A percentile compares a stretch with the other conserved stretches of the same genome.
phyloP scores from a whole-genome alignment of 2,113 vertebrate species.

The Cottus gobio region DNA sequence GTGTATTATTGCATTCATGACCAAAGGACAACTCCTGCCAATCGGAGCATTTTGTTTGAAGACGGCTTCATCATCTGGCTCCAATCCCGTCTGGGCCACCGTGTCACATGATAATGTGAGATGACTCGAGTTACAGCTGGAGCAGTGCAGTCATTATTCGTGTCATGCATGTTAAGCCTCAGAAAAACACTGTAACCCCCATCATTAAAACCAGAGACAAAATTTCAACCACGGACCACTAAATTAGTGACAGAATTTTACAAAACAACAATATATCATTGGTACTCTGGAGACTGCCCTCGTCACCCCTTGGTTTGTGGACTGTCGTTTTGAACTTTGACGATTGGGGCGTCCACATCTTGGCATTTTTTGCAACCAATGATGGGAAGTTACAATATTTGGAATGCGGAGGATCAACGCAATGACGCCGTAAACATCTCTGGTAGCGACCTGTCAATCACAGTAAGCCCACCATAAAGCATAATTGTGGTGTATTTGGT shows the following conservation, averaged over 20 bases:
- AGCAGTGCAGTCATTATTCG: constrained; percentile 5
- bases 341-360: background rate
- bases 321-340: background rate
- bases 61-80: constrained; percentile 21
- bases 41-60: constrained; percentile 1
- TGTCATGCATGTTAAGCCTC: constrained; percentile 25
- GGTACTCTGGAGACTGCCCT: no score
- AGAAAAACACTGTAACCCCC: constrained; percentile 14
- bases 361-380: no score
- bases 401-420: no score
- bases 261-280: background rate
- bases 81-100: constrained; percentile 41
- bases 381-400: no score
- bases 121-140: constrained; percentile 20
- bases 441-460: no score
- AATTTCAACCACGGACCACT: background rate
- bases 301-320: background rate
- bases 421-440: no score
- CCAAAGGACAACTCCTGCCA: background rate
- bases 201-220: constrained; percentile 21
- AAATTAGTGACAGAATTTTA: background rate
- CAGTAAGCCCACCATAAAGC: no score
- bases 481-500: background rate
- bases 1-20: background rate
- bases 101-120: constrained; percentile 26